Evolutionary conservation across 2,113 vertebrate species (phyloP), one percentile per base, ranked within the genome.

Genomic region (Glareola pratincola): DNA sequence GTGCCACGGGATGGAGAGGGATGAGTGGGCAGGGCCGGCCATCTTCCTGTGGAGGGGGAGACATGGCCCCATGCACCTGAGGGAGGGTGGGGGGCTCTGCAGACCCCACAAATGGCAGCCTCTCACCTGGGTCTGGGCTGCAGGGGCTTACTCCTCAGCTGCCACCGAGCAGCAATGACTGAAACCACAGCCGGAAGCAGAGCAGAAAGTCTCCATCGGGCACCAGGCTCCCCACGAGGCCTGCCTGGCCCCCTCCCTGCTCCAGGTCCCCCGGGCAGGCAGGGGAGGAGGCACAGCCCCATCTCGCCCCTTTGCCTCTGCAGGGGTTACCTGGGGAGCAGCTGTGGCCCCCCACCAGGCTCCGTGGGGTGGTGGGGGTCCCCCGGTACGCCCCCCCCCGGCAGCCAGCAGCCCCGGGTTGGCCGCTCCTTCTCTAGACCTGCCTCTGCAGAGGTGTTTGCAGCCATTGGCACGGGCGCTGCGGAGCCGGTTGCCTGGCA

Each of bases 401-500:
- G 66, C 67, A 72, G 51, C 4, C 3, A 57, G 83, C 87, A 75
- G 89, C 69, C 68, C 74, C 0, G 69, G 60, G 83, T 17, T 78
- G 91, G 93, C 62, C 43, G 76, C 89, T 95, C 41, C 86, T 68
- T 4, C 84, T 8, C 56, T 32, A 87, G 95, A 82, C 69, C 96
- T 93, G 96, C 96, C 96, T 96, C 96, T 96, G 96, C 96, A 96
- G 96, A 97, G 96, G 94, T 41, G 94, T 5, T 85, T 7, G 77
- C 92, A 96, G 96, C 96, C 96, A 88, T 27, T 87, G 94, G 95
- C 94, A 90, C 87, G 3, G 91, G 90, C 12, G 45, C 96, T 95
- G 96, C 96, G 20, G 96, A 76, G 85, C 87, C 12, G 87, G 96
- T 96, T 97, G 96, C 96, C 96, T 93, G 96, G 96, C 96, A 97